Evolutionary conservation across 2,797 vertebrate species (phyloP).

Genomic region (Euthynnus affinis): DNA sequence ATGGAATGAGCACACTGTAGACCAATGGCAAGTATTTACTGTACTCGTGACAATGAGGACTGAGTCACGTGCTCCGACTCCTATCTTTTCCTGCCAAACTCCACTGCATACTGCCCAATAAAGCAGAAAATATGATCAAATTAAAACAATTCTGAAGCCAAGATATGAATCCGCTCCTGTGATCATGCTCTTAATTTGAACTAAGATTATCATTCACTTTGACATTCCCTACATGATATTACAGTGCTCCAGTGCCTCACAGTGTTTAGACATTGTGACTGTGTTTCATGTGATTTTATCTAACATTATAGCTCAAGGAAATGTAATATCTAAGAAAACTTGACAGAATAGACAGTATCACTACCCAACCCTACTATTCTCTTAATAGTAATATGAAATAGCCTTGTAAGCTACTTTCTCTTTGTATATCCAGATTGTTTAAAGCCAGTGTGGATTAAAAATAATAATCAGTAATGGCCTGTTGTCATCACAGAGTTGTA

Average conservation of each 20-base stretch:
- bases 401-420: slow-evolving; percentile 52
- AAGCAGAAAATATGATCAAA: slow-evolving; percentile 46
- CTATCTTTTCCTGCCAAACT: slow-evolving; percentile 44
- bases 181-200: slow-evolving; percentile 52
- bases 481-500: slow-evolving; percentile 61
- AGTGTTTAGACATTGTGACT: slow-evolving; percentile 19
- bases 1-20: slow-evolving; percentile 43
- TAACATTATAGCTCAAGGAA: slow-evolving; percentile 33
- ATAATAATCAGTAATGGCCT: slow-evolving; percentile 67
- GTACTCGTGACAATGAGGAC: slow-evolving; percentile 57
- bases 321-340: background rate
- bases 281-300: slow-evolving; percentile 34
- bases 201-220: slow-evolving; percentile 54
- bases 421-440: slow-evolving; percentile 66
- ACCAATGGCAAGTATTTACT: slow-evolving; percentile 50
- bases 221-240: slow-evolving; percentile 44
- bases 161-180: slow-evolving; percentile 31
- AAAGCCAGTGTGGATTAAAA: slow-evolving; percentile 75
- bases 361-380: slow-evolving; percentile 3
- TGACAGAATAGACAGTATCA: slow-evolving; percentile 14
- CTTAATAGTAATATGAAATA: slow-evolving; percentile 14
- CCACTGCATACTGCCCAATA: slow-evolving; percentile 33
- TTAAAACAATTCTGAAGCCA: slow-evolving; percentile 13
- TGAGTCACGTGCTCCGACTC: slow-evolving; percentile 56
- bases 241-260: slow-evolving; percentile 16